Percentiles rank a stretch among this genome's conserved stretches.
Conservation (phyloP, 1,140 invertebrate genomes). For the Arion vulgaris region DNA sequence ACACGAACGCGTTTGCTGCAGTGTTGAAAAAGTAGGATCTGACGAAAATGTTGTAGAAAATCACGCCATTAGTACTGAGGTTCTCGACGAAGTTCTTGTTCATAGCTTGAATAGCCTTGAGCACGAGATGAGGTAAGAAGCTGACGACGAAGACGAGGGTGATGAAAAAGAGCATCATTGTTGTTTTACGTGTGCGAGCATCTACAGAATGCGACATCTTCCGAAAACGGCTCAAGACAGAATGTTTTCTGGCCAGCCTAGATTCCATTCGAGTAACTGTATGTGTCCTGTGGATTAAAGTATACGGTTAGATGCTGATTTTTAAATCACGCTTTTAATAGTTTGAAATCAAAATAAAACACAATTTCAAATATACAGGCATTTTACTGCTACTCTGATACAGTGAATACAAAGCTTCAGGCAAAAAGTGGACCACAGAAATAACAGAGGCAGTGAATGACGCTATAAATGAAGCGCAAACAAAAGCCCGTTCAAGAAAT, state of each 20-base stretch:
- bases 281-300: not conserved
- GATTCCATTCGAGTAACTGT: not conserved
- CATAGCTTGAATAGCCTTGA: constrained; percentile 52
- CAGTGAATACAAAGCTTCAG: no score
- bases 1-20: constrained; percentile 63
- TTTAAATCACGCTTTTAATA: no score
- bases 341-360: no score
- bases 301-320: no score
- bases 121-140: constrained; percentile 61
- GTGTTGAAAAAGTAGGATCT: constrained; percentile 64
- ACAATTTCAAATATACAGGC: no score
- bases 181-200: constrained; percentile 47
- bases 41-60: constrained; percentile 63
- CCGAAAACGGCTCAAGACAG: constrained; percentile 33
- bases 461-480: no score
- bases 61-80: constrained; percentile 30
- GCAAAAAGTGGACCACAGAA: no score
- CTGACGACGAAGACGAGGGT: constrained; percentile 62
- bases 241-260: constrained; percentile 2
- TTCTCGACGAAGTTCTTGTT: constrained; percentile 45
- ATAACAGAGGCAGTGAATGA: no score
- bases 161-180: constrained; percentile 61
- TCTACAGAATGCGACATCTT: constrained; percentile 15
- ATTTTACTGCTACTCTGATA: no score
- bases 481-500: no score